Base-by-base conservation (phyloP, 2,888 invertebrate species). In the Parnassius smintheus region DNA sequence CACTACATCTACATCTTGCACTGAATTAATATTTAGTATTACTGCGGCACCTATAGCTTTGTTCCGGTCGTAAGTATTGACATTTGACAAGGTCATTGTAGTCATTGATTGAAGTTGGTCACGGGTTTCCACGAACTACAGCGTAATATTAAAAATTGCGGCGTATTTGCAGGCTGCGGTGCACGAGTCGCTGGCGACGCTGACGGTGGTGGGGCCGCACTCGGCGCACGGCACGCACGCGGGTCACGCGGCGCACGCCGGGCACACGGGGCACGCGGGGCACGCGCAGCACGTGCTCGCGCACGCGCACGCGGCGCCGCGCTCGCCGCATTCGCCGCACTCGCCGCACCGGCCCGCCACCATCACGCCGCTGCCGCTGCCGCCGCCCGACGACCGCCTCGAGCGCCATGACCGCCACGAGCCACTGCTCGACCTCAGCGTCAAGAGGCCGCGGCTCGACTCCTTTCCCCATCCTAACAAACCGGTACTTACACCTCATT, bases 381-480 rank as follows among this genome's bases (percentile, higher is more conserved):
- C 56, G 44, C 92, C 94, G 70, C 95, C 95, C 55, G 94, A 95
- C 1, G 88, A 93, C 71, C 91, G 92, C n/a, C 92, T 94, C 35
- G 75, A 71, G 83, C 89, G 88, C 66, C 82, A 84, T 57, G 93
- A 70, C 53, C 65, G 68, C 45, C 91, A 92, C 1, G 94, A 94
- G 75, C 94, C 94, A 2, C 93, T 93, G 66, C 87, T 96, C 0
- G 96, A 96, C 76, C 86, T 96, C 68, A 96, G 96, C 75, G 94
- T 96, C 62, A 96, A 96, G 83, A 95, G 95, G 71, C 94, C 95
- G 2, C 82, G 94, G 70, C 80, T 78, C 25, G 81, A 79, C 13
- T 68, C 76, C 41, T 64, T 65, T 55, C 64, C 67, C 12, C 25
- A 72, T 69, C 83, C 78, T 25, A 80, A 76, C 52, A 88, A 86